phyloP scores from a whole-genome alignment of 2,888 invertebrate species.

The Eucriotettix oculatus region DNA sequence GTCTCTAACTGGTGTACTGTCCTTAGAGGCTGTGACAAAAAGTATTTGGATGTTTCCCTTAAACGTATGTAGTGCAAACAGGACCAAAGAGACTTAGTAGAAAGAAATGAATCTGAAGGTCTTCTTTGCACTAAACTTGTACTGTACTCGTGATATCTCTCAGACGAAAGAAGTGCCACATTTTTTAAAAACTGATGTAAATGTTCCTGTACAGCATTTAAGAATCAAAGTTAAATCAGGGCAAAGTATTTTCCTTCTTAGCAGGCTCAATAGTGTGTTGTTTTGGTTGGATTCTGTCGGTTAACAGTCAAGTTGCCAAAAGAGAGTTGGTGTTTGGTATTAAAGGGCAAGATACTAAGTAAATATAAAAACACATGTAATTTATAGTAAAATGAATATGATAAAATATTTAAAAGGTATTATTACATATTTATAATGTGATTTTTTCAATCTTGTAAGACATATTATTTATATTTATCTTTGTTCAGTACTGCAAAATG shows the following conservation, averaged over 20 bases:
- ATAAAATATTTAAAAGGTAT: slow-evolving; percentile 13
- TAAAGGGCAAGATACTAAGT: slow-evolving; percentile 24
- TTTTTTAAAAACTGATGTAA: slow-evolving; percentile 20
- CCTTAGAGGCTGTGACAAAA: slow-evolving; percentile 17
- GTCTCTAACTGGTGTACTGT: slow-evolving; percentile 16
- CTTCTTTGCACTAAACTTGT: slow-evolving; percentile 15
- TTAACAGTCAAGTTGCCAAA: slow-evolving; percentile 11
- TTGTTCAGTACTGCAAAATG: slow-evolving; percentile 11
- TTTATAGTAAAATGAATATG: slow-evolving; percentile 14
- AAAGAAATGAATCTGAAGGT: slow-evolving; percentile 10
- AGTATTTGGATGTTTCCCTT: slow-evolving; percentile 15
- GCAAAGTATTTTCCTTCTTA: slow-evolving; percentile 13
- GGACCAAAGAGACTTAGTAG: slow-evolving; percentile 15
- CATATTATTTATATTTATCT: slow-evolving; percentile 43
- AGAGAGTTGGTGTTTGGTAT: slow-evolving; percentile 23
- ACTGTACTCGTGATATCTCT: slow-evolving; percentile 26
- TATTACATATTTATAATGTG: slow-evolving; percentile 1
- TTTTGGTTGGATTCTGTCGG: slow-evolving; percentile 14
- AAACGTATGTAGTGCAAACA: slow-evolving; percentile 15
- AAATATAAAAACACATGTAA: slow-evolving; percentile 10
- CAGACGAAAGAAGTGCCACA: slow-evolving; percentile 27
- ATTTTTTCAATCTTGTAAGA: slow-evolving; percentile 11
- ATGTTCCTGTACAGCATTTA: slow-evolving; percentile 35
- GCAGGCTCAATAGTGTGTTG: slow-evolving; percentile 13
- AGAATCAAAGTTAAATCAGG: slow-evolving; percentile 18